Conservation (phyloP, 2,797 vertebrate species). For the Sebastolobus alascanus region DNA sequence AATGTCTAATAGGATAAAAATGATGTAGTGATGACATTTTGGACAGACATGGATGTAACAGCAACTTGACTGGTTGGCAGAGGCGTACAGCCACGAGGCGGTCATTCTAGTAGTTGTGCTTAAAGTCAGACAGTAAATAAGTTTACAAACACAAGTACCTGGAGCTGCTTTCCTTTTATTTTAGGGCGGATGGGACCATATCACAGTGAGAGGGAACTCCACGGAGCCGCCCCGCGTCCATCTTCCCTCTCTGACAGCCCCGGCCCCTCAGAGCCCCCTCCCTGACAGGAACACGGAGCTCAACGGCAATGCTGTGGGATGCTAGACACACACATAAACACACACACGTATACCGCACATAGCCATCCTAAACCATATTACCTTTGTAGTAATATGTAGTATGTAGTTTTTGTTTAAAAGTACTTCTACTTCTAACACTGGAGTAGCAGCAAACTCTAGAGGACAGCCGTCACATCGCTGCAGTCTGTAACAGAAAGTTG, state of each 20-base stretch:
- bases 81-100: no score
- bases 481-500: neutral
- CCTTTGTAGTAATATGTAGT: conserved; percentile 14
- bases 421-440: conserved; percentile 8
- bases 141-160: neutral
- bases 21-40: no score
- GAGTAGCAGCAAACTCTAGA: neutral
- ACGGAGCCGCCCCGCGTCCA: conserved; percentile 76
- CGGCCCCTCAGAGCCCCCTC: conserved; percentile 31
- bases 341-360: neutral
- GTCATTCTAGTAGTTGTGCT: neutral
- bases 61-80: no score
- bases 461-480: neutral
- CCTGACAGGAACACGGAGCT: conserved; percentile 69
- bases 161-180: conserved; percentile 16
- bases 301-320: conserved; percentile 74
- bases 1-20: no score
- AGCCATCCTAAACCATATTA: conserved; percentile 6
- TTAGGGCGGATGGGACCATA: conserved; percentile 97
- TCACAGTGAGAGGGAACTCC: conserved; percentile 92
- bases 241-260: conserved; percentile 28
- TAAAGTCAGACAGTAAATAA: neutral
- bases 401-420: neutral
- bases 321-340: conserved; percentile 42
- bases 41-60: no score